Evolutionary conservation across 2,113 vertebrate species (phyloP).

Genomic region (Macheiramphus alcinus): DNA sequence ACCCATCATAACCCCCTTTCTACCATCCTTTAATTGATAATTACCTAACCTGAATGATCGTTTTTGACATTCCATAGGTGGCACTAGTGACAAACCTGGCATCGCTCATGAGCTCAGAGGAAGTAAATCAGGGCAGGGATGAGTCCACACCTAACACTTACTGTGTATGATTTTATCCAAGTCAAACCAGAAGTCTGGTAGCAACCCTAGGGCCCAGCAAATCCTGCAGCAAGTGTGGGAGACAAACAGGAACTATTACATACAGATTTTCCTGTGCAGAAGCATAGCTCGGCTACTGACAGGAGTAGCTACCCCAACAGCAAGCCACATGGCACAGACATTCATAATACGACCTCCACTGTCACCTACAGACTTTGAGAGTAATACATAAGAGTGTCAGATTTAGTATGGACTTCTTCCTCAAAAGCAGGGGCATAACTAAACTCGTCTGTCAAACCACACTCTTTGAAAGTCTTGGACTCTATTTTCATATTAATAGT

Average conservation of each 20-base stretch:
- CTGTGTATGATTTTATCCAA: background rate
- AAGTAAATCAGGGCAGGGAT: background rate
- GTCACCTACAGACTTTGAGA: background rate
- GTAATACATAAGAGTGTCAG: background rate
- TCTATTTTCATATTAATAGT: background rate
- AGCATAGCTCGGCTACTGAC: background rate
- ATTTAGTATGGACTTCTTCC: background rate
- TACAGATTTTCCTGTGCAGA: background rate
- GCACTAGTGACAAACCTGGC: background rate
- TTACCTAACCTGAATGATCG: background rate
- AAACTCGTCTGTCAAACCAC: background rate
- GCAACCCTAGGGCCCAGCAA: background rate
- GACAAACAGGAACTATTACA: background rate
- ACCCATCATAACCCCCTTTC: background rate
- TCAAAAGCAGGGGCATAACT: background rate
- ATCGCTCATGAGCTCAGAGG: rapidly evolving
- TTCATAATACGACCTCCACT: background rate
- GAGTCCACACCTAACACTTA: background rate
- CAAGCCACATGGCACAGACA: rapidly evolving
- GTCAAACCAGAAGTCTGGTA: background rate
- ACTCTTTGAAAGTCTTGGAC: background rate
- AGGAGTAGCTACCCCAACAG: too few species aligned
- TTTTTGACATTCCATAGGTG: background rate
- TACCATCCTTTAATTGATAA: background rate
- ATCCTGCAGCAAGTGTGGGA: background rate